phyloP scores from a whole-genome alignment of 1,140 invertebrate species.

The Sweltsa coloradensis region DNA sequence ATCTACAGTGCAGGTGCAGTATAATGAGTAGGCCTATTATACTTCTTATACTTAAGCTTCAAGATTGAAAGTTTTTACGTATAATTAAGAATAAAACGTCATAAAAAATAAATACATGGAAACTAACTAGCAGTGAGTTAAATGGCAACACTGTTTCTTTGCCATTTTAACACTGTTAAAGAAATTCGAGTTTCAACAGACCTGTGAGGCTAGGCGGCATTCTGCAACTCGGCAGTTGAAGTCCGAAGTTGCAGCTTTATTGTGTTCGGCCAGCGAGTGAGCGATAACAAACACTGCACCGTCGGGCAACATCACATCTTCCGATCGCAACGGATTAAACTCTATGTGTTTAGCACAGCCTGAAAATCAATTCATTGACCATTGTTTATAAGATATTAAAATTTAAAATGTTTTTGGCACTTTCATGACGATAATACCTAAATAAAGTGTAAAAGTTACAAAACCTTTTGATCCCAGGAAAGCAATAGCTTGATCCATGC shows the following conservation, averaged over 20 bases:
- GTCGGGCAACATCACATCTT: conserved; percentile 65
- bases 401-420: background rate
- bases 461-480: conserved; percentile 77
- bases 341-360: conserved; percentile 84
- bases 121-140: too few relatives aligned
- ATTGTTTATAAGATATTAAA: conserved; percentile 2
- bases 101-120: too few relatives aligned
- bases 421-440: background rate
- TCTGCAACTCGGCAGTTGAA: conserved; percentile 93
- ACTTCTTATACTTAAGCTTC: too few relatives aligned
- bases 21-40: too few relatives aligned
- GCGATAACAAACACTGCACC: conserved; percentile 84
- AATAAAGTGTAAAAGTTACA: background rate
- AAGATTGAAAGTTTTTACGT: too few relatives aligned
- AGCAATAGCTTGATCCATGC: conserved; percentile 99
- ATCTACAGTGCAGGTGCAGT: too few relatives aligned
- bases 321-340: conserved; percentile 76
- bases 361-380: conserved; percentile 23
- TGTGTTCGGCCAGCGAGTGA: conserved; percentile 78
- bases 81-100: too few relatives aligned
- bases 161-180: background rate
- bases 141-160: too few relatives aligned
- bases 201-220: conserved; percentile 79
- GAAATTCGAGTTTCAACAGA: conserved; percentile 25
- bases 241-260: conserved; percentile 85